Percentiles rank a stretch among this genome's conserved stretches.
These are phyloP conservation scores for Drosophila mauritiana DNA, from an alignment of 1,140 invertebrate species.

Conservation along the genomic window DNA sequence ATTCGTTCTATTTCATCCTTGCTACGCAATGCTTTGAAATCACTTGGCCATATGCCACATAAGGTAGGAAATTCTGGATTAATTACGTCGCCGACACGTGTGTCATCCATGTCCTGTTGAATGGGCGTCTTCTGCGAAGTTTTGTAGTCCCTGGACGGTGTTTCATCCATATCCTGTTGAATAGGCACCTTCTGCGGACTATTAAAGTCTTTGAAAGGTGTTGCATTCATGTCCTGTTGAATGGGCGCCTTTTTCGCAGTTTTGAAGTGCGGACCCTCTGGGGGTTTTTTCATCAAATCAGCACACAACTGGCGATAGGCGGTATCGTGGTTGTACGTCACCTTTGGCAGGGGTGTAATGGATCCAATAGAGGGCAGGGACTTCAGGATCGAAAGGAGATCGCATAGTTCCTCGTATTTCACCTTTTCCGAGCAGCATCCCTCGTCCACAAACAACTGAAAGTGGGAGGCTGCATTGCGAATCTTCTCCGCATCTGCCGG, in stretches of 20 bases:
- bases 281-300: slow-evolving; percentile 49
- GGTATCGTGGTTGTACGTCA: slow-evolving; percentile 57
- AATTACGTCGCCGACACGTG: slow-evolving; percentile 52
- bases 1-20: slow-evolving; percentile 56
- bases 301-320: slow-evolving; percentile 63
- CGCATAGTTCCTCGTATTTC: slow-evolving; percentile 57
- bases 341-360: slow-evolving; percentile 35
- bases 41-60: slow-evolving; percentile 52
- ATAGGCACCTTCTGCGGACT: neutral
- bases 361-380: slow-evolving; percentile 42
- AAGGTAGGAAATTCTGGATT: slow-evolving; percentile 34
- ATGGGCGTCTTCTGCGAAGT: neutral
- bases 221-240: slow-evolving; percentile 25
- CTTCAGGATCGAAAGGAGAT: slow-evolving; percentile 49
- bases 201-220: too few species aligned
- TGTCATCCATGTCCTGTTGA: slow-evolving; percentile 33
- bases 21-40: slow-evolving; percentile 45
- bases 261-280: neutral
- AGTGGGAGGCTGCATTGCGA: slow-evolving; percentile 31
- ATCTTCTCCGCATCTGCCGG: slow-evolving; percentile 45
- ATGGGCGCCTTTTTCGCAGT: neutral
- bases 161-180: slow-evolving; percentile 33
- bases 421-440: slow-evolving; percentile 47
- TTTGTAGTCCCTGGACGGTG: neutral
- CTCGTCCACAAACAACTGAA: slow-evolving; percentile 53